A percentile compares a stretch with the other conserved stretches of the same genome.
Evolutionary conservation across 2,888 invertebrate genomes (phyloP).

Genomic region (Nymphalis polychloros): DNA sequence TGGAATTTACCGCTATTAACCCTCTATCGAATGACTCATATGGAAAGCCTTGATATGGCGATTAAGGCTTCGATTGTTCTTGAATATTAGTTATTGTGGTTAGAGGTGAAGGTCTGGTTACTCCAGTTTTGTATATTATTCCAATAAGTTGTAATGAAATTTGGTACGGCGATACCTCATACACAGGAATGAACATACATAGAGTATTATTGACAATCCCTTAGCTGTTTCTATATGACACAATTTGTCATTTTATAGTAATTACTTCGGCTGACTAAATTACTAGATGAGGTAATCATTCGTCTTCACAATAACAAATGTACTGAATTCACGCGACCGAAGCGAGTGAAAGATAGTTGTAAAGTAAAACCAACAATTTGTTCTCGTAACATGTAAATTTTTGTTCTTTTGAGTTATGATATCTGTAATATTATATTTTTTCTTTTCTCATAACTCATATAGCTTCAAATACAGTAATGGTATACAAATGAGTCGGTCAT

Average conservation of each 20-base stretch:
- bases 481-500: slow-evolving; percentile 56
- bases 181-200: too few species aligned
- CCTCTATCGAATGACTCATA: slow-evolving; percentile 30
- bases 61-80: neutral
- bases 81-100: neutral
- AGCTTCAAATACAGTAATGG: slow-evolving; percentile 47
- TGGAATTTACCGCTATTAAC: slow-evolving; percentile 28
- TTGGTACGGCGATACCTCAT: too few species aligned
- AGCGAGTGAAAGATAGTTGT: too few species aligned
- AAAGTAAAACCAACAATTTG: neutral
- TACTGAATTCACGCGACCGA: too few species aligned
- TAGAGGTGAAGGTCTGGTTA: neutral
- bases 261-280: too few species aligned
- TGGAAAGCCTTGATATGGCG: slow-evolving; percentile 32
- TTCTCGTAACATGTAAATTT: neutral
- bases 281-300: too few species aligned
- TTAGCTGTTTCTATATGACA: too few species aligned
- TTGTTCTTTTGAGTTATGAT: neutral
- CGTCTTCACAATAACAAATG: too few species aligned
- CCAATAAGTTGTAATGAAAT: too few species aligned
- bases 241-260: too few species aligned
- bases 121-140: too few species aligned
- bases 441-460: neutral
- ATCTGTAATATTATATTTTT: neutral
- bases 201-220: too few species aligned